Evolutionary conservation across 2,113 vertebrate species (phyloP).

Genomic region (Gavialis gangeticus): DNA sequence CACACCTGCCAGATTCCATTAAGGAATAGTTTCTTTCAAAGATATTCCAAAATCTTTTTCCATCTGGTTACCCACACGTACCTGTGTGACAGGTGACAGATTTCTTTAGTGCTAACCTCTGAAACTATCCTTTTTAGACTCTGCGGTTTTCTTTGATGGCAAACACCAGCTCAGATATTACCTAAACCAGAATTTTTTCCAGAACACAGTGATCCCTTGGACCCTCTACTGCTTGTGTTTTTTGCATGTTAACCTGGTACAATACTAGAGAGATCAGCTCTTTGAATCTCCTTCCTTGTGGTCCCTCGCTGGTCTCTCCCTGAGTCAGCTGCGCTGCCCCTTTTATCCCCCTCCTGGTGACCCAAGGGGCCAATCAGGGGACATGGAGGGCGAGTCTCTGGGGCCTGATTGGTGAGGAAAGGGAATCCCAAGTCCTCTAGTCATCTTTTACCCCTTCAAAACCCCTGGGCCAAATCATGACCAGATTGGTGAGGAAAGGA

Average conservation of each 20-base stretch:
- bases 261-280: not conserved
- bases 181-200: not conserved
- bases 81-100: not conserved
- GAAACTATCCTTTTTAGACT: not conserved
- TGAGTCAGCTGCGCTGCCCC: too few species aligned
- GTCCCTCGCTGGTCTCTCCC: too few species aligned
- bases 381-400: too few species aligned
- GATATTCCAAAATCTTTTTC: not conserved
- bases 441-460: too few species aligned
- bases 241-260: not conserved
- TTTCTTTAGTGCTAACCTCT: not conserved
- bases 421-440: too few species aligned
- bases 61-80: not conserved
- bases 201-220: not conserved
- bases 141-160: not conserved
- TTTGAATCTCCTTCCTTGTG: too few species aligned
- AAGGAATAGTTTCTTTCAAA: not conserved
- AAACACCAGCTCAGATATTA: not conserved
- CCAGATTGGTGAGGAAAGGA: too few species aligned
- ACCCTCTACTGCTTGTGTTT: not conserved
- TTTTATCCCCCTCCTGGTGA: too few species aligned
- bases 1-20: not conserved
- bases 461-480: too few species aligned
- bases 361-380: too few species aligned
- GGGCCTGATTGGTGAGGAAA: too few species aligned